Percentiles rank a stretch among this genome's conserved stretches.
Evolutionary conservation across 2,113 vertebrate species (phyloP).

Genomic region (Xenopus laevis): DNA sequence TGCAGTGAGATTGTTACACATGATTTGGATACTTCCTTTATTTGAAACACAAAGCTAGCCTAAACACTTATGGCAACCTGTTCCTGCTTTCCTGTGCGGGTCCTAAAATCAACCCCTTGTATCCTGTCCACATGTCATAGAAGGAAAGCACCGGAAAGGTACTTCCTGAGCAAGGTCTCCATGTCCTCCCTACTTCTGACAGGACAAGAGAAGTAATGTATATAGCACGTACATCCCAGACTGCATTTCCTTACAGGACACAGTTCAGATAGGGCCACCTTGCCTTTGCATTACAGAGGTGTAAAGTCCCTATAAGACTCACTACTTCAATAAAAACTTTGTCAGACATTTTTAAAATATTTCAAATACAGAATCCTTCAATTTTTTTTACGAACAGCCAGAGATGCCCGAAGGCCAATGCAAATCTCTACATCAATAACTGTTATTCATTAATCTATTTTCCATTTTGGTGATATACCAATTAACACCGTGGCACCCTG

Average conservation of each 20-base stretch:
- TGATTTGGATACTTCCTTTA: constrained; percentile 67
- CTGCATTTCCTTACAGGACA: constrained; percentile 59
- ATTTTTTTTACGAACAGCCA: not conserved
- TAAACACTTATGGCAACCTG: constrained; percentile 65
- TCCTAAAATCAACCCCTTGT: constrained; percentile 65
- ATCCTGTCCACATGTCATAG: constrained; percentile 70
- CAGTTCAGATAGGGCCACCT: constrained; percentile 59
- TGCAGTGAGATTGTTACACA: constrained; percentile 52
- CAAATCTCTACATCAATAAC: constrained; percentile 37
- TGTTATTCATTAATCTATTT: constrained; percentile 43
- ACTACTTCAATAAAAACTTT: constrained; percentile 53
- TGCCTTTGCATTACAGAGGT: constrained; percentile 55
- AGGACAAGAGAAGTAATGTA: constrained; percentile 72
- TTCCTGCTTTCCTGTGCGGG: constrained; percentile 70
- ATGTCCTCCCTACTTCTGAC: constrained; percentile 71
- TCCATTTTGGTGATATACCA: constrained; percentile 49
- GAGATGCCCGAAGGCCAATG: constrained; percentile 37
- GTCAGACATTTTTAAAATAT: constrained; percentile 62
- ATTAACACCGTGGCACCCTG: constrained; percentile 59
- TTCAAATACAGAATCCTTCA: constrained; percentile 63
- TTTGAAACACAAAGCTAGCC: constrained; percentile 55
- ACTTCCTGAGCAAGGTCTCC: constrained; percentile 74
- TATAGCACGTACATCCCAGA: constrained; percentile 55
- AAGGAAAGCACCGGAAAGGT: constrained; percentile 63
- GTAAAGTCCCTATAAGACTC: constrained; percentile 65